Evolutionary conservation across 2,113 vertebrate species (phyloP).

Genomic region (Lepus europaeus): DNA sequence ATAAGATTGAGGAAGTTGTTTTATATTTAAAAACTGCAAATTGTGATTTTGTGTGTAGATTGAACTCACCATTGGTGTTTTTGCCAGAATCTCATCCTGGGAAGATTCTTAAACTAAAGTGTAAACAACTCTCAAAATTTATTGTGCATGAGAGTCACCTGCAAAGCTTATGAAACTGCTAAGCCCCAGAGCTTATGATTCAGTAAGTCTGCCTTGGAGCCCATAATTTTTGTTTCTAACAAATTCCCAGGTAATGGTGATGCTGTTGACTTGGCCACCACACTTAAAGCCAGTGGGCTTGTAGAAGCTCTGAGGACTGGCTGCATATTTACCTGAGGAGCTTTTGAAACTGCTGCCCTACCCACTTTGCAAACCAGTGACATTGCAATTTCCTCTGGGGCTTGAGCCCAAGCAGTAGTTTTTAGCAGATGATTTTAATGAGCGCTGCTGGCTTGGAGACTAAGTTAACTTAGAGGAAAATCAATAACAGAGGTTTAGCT

Average conservation of each 20-base stretch:
- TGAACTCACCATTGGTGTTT: not conserved
- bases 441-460: not conserved
- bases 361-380: not conserved
- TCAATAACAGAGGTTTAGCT: not conserved
- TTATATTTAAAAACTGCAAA: constrained; percentile 34
- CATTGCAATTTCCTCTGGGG: not conserved
- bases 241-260: no score
- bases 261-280: not conserved
- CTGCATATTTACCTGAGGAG: not conserved
- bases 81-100: constrained; percentile 12
- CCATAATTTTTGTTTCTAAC: no score
- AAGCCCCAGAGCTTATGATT: no score
- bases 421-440: not conserved
- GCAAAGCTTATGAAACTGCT: not conserved
- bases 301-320: not conserved
- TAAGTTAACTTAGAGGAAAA: not conserved
- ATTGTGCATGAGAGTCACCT: not conserved
- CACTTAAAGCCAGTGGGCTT: not conserved
- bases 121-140: not conserved
- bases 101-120: constrained; percentile 5
- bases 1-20: constrained; percentile 16
- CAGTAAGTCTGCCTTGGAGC: no score
- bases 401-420: not conserved
- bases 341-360: not conserved
- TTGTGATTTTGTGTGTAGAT: not conserved